Base-by-base conservation (phyloP, 2,797 vertebrate genomes). In the Coracias cyanogaster region DNA sequence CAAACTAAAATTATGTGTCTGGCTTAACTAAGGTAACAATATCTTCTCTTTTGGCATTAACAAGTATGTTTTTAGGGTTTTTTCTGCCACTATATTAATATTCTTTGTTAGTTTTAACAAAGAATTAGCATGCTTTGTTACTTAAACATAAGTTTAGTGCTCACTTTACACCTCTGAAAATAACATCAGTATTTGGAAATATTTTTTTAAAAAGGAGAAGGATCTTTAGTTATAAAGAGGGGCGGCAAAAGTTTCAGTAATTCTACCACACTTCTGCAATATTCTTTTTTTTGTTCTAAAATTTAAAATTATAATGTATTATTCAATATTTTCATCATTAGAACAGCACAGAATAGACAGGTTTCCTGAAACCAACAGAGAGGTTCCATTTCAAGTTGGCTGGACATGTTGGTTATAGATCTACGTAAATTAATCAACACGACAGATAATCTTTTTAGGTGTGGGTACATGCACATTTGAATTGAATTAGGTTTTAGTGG, bases 361-460 rank as follows among this genome's bases (percentile, higher is more conserved):
- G 64, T 62, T 91, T 83, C 51, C 49, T 69, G 35, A 73, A 94
- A 86, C 3, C 16, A 79, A 60, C n/a, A 83, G 67, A 74, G 26
- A 92, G 62, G 15, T 2, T 91, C 49, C 26, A 31, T 89, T 88
- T 93, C 37, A 60, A 90, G 33, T 73, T 92, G 77, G 48, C 43
- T 58, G 29, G 69, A 78, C 37, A 49, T 15, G 11, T 43, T 69
- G 22, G 16, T 49, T 94, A 72, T 54, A 87, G 20, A 25, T 82
- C 88, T 76, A 67, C 52, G 28, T 66, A 94, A 96, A 73, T 94
- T 85, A 90, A 80, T 64, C 49, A 86, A 41, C 18, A 73, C 29
- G 39, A 76, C 65, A 95, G 65, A 45, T 41, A 87, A 11, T 76
- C 57, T 82, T 87, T 89, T 60, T 39, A 17, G 5, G 37, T 61